Base-by-base conservation (phyloP, 2,797 vertebrate genomes). In the Cheirogaleus major region DNA sequence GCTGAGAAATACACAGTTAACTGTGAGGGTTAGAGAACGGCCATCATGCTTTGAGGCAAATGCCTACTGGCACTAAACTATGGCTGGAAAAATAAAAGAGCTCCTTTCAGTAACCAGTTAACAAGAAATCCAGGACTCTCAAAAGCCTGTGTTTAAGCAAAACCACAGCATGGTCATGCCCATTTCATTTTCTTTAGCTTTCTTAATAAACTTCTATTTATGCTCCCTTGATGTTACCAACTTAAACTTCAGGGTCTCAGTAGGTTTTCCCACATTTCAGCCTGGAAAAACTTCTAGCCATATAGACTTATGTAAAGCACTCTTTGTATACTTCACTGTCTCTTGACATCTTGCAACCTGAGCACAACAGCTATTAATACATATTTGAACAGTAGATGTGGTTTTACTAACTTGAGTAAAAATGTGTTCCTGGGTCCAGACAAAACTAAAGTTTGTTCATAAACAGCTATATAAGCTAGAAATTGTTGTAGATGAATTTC, bases 41-140 rank as follows among this genome's bases (percentile, higher is more conserved):
- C 59, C 96, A 2, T 63, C 96, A n/a, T 43, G 81, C 18, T 25
- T n/a, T 15, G 3, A 89, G 80, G 89, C 57, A 97, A 97, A 96
- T 20, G 55, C 38, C 91, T 91, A 69, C 48, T 97, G 98, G 97
- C 95, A 97, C 79, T n/a, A 97, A 97, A 94, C 80, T 89, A 97
- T 97, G 97, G 96, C 92, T 97, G 94, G 63, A 73, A 98, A 99
- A 98, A 96, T 98, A 98, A 98, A 99, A 99, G 97, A 98, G 98
- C 93, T 98, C 97, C 89, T 98, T 97, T 98, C 96, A 98, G 96
- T 91, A 96, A 95, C 89, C 94, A 52, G 48, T 82, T 97, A 98
- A 98, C 86, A 98, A 97, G 95, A 96, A 97, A 97, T 97, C 55
- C 96, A 79, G 97, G 96, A 97, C 79, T 98, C 97, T 98, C 93